Evolutionary conservation across 2,797 vertebrate genomes (phyloP), one percentile per base, ranked within the genome.

Genomic region (Anguilla obscura): DNA sequence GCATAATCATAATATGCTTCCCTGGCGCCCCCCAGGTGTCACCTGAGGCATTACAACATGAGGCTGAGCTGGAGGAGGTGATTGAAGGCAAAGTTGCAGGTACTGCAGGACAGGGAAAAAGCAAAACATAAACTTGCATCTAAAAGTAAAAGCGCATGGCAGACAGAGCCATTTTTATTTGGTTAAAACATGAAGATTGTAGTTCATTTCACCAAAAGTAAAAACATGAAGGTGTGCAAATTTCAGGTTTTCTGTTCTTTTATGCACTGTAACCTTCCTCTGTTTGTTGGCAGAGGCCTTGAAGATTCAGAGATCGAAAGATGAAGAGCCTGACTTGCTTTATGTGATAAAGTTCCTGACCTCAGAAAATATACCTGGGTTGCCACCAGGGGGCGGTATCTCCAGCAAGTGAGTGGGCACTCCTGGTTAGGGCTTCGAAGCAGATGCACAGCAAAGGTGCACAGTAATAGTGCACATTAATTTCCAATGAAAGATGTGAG

Each of bases 321-420:
- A 94, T 3, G 93, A 93, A 84, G 95, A 92, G 69, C 96, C 93
- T 1, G 96, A 96, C 90, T 93, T 97, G 63, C 89, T 96, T 40
- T 90, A 94, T 40, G 93, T 97, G 84, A 97, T 97, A 88, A 96
- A 95, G 91, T 94, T 92, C 88, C 93, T 97, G 91, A 91, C 93
- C 9, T 93, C 94, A 18, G 96, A 97, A 58, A 88, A 93, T 45
- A 94, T 97, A 33, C 95, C 93, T 0, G 95, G 95, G 52, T 95
- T 97, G 24, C 97, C 96, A 88, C 95, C 96, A n/a, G 96, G 96
- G 56, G 96, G 96, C 21, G 97, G 97, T 33, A 93, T 97, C 90
- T 95, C 95, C 86, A 96, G 97, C 96, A 95, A 96, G 95, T 97
- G 88, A 96, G 96, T 79, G 33, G 0, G 21, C 66, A 58, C 30